Percentiles rank a stretch among this genome's conserved stretches.
These are phyloP conservation scores for Plutomurus gul DNA, from an alignment of 1,140 invertebrate species.

Conservation along the genomic window DNA sequence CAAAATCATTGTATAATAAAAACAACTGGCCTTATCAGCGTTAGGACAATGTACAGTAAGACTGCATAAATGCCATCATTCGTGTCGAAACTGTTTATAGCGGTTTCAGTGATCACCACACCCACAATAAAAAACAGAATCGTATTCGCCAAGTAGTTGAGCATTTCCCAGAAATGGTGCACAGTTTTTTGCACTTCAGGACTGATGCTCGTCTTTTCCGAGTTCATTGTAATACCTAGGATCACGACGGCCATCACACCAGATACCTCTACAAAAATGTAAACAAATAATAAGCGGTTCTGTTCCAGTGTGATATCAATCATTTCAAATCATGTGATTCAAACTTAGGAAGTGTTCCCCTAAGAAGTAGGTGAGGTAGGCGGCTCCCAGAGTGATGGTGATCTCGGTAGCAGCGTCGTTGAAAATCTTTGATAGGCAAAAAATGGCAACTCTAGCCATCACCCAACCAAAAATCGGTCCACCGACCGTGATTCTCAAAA, in stretches of 20 bases:
- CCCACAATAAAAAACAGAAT: conserved; percentile 62
- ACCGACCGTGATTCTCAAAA: conserved; percentile 48
- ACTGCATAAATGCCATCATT: conserved; percentile 58
- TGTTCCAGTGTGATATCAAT: no score
- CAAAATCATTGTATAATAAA: background rate
- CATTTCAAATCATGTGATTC: no score
- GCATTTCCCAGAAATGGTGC: conserved; percentile 61
- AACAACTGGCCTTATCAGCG: conserved; percentile 58
- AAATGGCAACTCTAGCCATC: conserved; percentile 57
- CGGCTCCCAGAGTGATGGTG: conserved; percentile 59
- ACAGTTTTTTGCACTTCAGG: conserved; percentile 60
- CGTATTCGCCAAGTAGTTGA: conserved; percentile 61
- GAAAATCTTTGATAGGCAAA: conserved; percentile 58
- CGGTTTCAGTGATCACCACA: conserved; percentile 58
- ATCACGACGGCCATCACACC: conserved; percentile 61
- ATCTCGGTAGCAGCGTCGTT: conserved; percentile 59
- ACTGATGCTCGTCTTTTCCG: conserved; percentile 59
- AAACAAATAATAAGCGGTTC: no score
- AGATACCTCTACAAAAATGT: conserved; percentile 55
- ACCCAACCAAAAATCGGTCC: conserved; percentile 59
- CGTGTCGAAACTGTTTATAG: conserved; percentile 48
- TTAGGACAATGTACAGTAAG: conserved; percentile 57
- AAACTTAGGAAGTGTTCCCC: conserved; percentile 57
- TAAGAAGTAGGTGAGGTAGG: conserved; percentile 60
- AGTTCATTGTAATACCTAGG: conserved; percentile 58